Base-by-base conservation (phyloP, 2,113 vertebrate species). In the Egretta garzetta region DNA sequence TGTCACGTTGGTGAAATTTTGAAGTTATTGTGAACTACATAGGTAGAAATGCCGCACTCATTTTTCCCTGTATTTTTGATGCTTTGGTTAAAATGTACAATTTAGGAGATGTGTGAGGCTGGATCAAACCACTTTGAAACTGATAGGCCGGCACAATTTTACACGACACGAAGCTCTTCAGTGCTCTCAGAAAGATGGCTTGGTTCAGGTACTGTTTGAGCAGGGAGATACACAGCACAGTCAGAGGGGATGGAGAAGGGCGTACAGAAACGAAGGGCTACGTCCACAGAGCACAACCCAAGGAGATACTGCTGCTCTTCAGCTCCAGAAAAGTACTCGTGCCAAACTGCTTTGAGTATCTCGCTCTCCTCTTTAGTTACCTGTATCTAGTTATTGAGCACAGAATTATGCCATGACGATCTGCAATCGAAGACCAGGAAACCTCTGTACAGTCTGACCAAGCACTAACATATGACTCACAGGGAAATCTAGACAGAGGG, bases 161-260 rank as follows among this genome's bases (percentile, higher is more conserved):
- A 52, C 24, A 30, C 15, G 52, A 19, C 4, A 14, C 21, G 22
- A 50, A 74, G 32, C 16, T 80, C 28, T 59, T 49, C 26, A 3
- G 47, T 28, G 30, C 24, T 84, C 18, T 64, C n/a, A 27, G 64
- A 27, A 50, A 67, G 62, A 32, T 2, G 23, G 47, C 3, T 47
- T 32, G 3, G 1, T 33, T 22, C 24, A 32, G 37, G 32, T 43
- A 11, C 5, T 39, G 3, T 56, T 60, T 64, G 82, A 64, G 71
- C 67, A 68, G n/a, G 41, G 55, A 5, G 12, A 24, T 11, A 10
- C 9, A 14, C 10, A 10, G 27, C 0, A 0, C 30, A 33, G 15
- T 23, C 33, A 50, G 32, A 66, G 47, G 30, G 19, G 12, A 8
- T 9, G 19, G 63, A 11, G 35, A 50, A 22, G 18, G 43, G 6